Conservation (phyloP, 53 echinoderm and acorn worm genomes). For the Echinarachnius parma region DNA sequence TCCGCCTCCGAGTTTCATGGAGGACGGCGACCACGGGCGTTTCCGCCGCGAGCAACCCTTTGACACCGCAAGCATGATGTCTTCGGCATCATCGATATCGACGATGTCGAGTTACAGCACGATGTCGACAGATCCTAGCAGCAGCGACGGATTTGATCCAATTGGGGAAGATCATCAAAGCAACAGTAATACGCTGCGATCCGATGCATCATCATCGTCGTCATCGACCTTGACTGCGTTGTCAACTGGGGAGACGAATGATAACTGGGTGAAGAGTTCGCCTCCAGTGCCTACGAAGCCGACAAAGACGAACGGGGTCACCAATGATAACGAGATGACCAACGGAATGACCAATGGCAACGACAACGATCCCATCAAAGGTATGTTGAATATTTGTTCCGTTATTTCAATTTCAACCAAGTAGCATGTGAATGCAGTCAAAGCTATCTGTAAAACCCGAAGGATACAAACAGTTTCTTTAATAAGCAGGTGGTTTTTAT, state of each 20-base stretch:
- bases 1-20: constrained; percentile 60
- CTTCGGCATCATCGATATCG: constrained; percentile 89
- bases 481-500: too few relatives aligned
- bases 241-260: constrained; percentile 17
- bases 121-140: constrained; percentile 88
- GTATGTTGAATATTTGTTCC: too few relatives aligned
- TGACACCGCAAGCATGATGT: constrained; percentile 87
- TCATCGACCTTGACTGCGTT: constrained; percentile 66
- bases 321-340: constrained; percentile 32
- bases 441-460: too few relatives aligned
- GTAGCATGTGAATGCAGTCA: too few relatives aligned
- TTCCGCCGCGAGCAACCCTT: constrained; percentile 56
- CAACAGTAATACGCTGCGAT: constrained; percentile 65
- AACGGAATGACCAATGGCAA: constrained; percentile 2
- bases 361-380: constrained; percentile 3
- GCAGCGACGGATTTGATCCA: constrained; percentile 64
- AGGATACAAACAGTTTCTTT: too few relatives aligned
- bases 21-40: constrained; percentile 40
- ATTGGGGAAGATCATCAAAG: constrained; percentile 62
- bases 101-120: constrained; percentile 84
- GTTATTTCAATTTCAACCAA: too few relatives aligned
- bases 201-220: constrained; percentile 67
- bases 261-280: constrained; percentile 15
- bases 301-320: constrained; percentile 1
- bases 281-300: constrained; percentile 43